Base-by-base conservation (phyloP, 2,888 invertebrate genomes). In the Himalopsyche kuldschensis region DNA sequence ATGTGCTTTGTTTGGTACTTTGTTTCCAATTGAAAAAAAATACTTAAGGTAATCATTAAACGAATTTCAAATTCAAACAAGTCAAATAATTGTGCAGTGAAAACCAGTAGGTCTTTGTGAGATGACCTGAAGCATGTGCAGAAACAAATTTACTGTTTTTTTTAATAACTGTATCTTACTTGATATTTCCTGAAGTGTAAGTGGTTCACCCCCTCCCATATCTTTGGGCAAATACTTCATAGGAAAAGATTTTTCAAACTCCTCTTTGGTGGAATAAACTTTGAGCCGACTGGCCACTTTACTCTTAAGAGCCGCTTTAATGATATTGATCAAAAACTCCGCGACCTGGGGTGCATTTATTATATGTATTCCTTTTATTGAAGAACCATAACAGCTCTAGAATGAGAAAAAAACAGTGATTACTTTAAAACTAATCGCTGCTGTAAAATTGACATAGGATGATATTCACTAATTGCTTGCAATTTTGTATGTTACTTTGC, bases 331-430 rank as follows among this genome's bases (percentile, higher is more conserved):
- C 0, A 90, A 86, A 31, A 90, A 89, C 47, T 89, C 88, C 0
- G 89, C 87, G 0, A 90, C 87, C 3, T 88, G 87, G 0, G 90
- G 90, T 0, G 90, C 88, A 82, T 92, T 92, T 0, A 93, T 81
- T 0, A 92, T 86, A 85, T 93, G 92, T 11, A 92, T 89, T 0
- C 89, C 89, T 27, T 89, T 88, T 0, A 92, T 87, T 80, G 90
- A 89, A 4, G 90, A 87, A 0, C 91, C 90, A 15, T 90, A 88
- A 0, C 92, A 92, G 87, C 91, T 91, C 93, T 93, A 88, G 41
- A 91, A 83, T 10, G 63, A 6, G 41, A 1, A 47, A 41, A 78
- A 46, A 32, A 32, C 32, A 32, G 32, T 6, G 4, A 5, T 5
- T 32, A 6, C 32, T 32, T 5, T 5, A 5, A 35, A 35, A 35